Percentiles rank a stretch among this genome's conserved stretches.
Conservation (phyloP, 92 coral and sea anemone genomes). For the Zoanthus sansibaricus region DNA sequence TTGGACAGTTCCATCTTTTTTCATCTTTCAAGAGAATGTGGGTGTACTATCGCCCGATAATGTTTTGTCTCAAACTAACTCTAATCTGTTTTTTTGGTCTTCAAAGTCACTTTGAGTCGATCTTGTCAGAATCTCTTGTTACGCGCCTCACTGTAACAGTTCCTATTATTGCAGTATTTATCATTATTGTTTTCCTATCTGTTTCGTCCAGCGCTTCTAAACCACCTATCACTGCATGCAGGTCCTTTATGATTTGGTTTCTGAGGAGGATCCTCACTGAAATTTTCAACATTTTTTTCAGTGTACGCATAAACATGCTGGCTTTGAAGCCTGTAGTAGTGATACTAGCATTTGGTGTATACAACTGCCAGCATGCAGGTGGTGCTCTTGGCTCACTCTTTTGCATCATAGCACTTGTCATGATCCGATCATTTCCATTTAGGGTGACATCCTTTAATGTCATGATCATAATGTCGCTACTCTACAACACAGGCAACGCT, state of each 20-base stretch:
- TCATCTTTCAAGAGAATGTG: conserved; percentile 93
- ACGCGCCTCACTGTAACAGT: conserved; percentile 64
- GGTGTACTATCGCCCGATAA: conserved; percentile 93
- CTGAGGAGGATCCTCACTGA: conserved; percentile 71
- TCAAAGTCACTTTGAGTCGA: conserved; percentile 58
- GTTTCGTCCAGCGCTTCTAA: conserved; percentile 79
- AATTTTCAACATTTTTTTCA: conserved; percentile 75
- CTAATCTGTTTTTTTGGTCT: conserved; percentile 76
- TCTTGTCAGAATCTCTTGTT: conserved; percentile 42
- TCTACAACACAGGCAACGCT: conserved; percentile 82
- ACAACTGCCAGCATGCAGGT: conserved; percentile 76
- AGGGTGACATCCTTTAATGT: conserved; percentile 88
- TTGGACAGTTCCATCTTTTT: conserved; percentile 97
- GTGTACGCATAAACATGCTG: conserved; percentile 71
- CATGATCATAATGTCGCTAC: conserved; percentile 86
- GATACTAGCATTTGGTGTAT: conserved; percentile 80
- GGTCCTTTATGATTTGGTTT: conserved; percentile 73
- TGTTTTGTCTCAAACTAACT: conserved; percentile 76
- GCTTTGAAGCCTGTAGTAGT: conserved; percentile 81
- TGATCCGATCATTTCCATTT: conserved; percentile 88
- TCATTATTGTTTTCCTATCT: conserved; percentile 68
- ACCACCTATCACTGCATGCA: conserved; percentile 78
- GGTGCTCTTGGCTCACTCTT: conserved; percentile 90
- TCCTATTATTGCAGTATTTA: conserved; percentile 66
- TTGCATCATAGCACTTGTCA: conserved; percentile 81